Conservation (phyloP, 1,140 invertebrate species). For the Ridgeia piscesae region DNA sequence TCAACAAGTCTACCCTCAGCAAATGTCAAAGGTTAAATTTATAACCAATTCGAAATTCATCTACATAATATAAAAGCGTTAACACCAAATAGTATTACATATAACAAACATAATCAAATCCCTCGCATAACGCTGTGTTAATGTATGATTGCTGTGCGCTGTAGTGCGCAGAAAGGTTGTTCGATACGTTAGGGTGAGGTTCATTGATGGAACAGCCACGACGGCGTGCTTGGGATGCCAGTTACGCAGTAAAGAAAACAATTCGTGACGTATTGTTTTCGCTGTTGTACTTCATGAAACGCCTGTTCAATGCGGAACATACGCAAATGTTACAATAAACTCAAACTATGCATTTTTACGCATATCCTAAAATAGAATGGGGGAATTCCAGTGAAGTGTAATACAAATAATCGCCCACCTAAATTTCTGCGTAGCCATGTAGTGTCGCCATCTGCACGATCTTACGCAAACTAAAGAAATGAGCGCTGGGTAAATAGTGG, state of each 20-base stretch:
- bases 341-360: not conserved
- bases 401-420: not conserved
- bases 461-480: not conserved
- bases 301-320: not conserved
- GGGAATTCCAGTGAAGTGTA: not conserved
- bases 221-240: not conserved
- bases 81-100: not conserved
- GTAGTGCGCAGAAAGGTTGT: not conserved
- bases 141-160: not conserved
- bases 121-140: not conserved
- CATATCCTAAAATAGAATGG: slow-evolving; percentile 1
- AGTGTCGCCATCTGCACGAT: not conserved
- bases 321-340: not conserved
- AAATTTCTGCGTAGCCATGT: not conserved
- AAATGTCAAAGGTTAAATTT: too few species aligned
- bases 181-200: not conserved
- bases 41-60: not conserved
- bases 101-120: not conserved
- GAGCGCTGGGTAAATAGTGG: too few species aligned
- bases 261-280: not conserved
- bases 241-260: not conserved
- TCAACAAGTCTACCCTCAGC: not conserved
- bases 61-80: not conserved
- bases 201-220: not conserved
- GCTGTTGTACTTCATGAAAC: not conserved